Base-by-base conservation (phyloP, 1,140 invertebrate species). In the Dysdera silvatica region DNA sequence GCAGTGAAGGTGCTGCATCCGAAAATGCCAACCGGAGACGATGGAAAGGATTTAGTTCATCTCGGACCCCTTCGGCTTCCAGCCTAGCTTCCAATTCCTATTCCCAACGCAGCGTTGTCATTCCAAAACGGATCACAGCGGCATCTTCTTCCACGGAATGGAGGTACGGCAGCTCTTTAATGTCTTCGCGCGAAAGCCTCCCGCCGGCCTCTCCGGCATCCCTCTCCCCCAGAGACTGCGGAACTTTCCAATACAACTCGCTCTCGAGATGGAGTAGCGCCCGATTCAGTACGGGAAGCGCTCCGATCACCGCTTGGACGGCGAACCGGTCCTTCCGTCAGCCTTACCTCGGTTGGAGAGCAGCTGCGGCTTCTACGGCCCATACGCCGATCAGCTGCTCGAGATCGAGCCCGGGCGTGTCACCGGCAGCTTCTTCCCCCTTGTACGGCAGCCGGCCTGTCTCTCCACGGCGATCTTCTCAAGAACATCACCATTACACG, bases 191-290 rank as follows among this genome's bases (percentile, higher is more conserved):
- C 18, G 72, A 73, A 40, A 72, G 71, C 28, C 49, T 74, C 6
- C 67, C 68, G 32, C 69, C 68, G 32, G 70, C 71, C 10, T 69
- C 64, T n/a, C 69, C 71, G 0, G 71, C 71, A 5, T 63, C 61
- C 26, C 52, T 63, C 12, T 65, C 61, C 12, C 66, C 66, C 5
- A 18, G 65, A 23, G 65, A 67, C 8, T 48, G 48, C 20, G 23
- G 49, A 14, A 54, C 52, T 16, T 65, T 65, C 32, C 56, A 65
- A 6, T 65, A 65, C 28, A 48, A 48, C 28, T 52, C 66, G 41
- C 88, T 88, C 72, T 85, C 86, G 5, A 80, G 89, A 70, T 91
- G 89, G 89, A 89, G 87, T 57, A 91, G 88, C 47, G 89, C 86
- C 70, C 55, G 89, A 71, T 77, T 91, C 58, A 89, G 89, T 75